Evolutionary conservation across 92 coral and sea anemone species (phyloP), one percentile per base, ranked within the genome.

Genomic region (Actinernus sp.): DNA sequence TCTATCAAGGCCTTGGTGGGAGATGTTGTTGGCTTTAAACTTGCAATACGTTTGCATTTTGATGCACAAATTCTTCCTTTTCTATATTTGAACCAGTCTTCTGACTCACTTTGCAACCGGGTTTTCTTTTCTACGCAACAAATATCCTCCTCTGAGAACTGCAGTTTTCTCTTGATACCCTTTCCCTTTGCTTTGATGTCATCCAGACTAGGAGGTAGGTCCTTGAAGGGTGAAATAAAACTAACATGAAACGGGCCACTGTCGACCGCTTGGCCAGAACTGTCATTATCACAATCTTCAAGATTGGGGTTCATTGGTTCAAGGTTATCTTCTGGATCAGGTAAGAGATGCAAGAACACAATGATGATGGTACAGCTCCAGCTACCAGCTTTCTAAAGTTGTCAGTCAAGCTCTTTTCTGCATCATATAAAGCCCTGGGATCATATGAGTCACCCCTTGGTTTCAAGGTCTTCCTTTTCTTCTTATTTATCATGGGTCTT

Each of bases 41-140:
- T 46, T 1, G 62, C 62, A 31, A n/a, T n/a, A n/a, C 64, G 33
- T 18, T 63, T 74, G 31, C 81, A 68, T 38, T 78, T 67, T 10
- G 58, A 67, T 2, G 84, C 77, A 38, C 53, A 16, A 55, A 77
- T 56, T 26, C 61, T 55, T 26, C 60, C 83, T 26, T 11, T 29
- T 37, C 60, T 62, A 45, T 62, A 62, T 22, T 61, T 40, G 52
- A 52, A 62, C 73, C 72, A 62, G 27, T 61, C 73, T 28, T 25
- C 8, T 24, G 63, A 36, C 12, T 74, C 29, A 62, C 81, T 74
- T 52, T 61, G 81, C 54, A 62, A 38, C 38, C 38, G 61, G 18
- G 30, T 67, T 67, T 59, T 33, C 19, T 66, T 31, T 13, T 71
- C 79, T 31, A 47, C 69, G 28, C 50, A 7, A 59, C 2, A 28